Percentiles rank a stretch among this genome's conserved stretches.
Evolutionary conservation across 2,888 invertebrate species (phyloP).

Genomic region (Eilema sororculum): DNA sequence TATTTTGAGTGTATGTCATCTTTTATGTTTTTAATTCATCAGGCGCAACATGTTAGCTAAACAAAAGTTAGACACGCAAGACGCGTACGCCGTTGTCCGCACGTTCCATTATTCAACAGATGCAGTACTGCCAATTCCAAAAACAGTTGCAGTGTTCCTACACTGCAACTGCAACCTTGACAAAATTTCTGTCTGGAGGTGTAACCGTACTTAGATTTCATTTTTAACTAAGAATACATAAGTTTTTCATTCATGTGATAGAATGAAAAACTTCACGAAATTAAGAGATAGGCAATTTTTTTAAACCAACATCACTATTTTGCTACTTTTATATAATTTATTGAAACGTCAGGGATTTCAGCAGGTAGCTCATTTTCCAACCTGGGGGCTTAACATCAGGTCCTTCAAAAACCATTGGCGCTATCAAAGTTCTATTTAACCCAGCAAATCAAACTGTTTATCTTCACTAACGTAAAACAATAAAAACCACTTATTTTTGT

Average conservation of each 20-base stretch:
- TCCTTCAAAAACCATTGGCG: not conserved
- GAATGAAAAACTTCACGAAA: too few species aligned
- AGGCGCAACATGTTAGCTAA: not conserved
- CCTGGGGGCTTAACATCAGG: not conserved
- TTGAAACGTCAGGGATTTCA: too few species aligned
- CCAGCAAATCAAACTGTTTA: not conserved
- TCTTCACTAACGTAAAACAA: not conserved
- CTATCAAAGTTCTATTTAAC: not conserved
- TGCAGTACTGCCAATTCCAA: not conserved
- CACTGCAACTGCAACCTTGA: too few species aligned
- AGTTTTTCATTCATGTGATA: too few species aligned
- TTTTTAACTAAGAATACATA: not conserved
- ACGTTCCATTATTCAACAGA: conserved; percentile 15
- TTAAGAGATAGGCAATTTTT: too few species aligned
- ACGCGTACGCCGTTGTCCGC: not conserved
- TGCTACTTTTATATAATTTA: not conserved
- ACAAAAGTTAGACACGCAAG: conserved; percentile 7
- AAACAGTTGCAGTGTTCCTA: conserved; percentile 14
- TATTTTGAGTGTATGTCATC: not conserved
- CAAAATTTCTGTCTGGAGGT: not conserved
- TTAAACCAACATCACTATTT: not conserved
- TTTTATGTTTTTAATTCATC: not conserved
- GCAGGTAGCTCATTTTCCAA: not conserved
- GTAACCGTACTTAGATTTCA: not conserved
- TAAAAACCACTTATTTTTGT: not conserved